Evolutionary conservation across 2,888 invertebrate genomes (phyloP).

Genomic region (Patella depressa): DNA sequence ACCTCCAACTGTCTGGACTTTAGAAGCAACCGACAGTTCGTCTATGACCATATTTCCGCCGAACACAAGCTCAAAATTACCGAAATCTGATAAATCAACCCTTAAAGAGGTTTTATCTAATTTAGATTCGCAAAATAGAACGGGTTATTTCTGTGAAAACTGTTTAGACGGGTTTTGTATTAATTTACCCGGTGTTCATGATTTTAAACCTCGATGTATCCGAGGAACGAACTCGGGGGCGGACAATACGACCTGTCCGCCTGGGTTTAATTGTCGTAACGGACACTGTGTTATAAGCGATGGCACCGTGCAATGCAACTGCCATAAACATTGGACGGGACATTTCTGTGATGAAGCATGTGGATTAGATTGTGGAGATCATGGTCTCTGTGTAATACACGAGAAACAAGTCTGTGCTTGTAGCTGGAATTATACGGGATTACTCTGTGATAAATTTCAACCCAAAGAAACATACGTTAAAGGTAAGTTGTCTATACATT

Average conservation of each 20-base stretch:
- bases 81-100: neutral
- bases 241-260: neutral
- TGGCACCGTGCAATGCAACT: slow-evolving; percentile 30
- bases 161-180: neutral
- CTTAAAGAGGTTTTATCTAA: neutral
- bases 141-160: neutral
- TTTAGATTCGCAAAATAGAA: neutral
- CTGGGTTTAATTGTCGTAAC: slow-evolving; percentile 17
- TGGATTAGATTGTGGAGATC: slow-evolving; percentile 23
- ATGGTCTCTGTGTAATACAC: slow-evolving; percentile 19
- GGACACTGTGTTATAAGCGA: slow-evolving; percentile 25
- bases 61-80: no score
- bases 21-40: neutral
- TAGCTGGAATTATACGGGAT: slow-evolving; percentile 19
- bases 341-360: slow-evolving; percentile 36
- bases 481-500: neutral
- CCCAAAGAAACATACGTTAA: neutral
- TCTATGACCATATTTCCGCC: neutral
- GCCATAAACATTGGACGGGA: slow-evolving; percentile 35
- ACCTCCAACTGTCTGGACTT: neutral
- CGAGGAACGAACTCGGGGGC: neutral
- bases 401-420: slow-evolving; percentile 16
- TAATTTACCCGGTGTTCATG: neutral
- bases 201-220: neutral
- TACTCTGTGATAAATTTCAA: slow-evolving; percentile 12